Percentiles rank a stretch among this genome's conserved stretches.
Conservation (phyloP, 2,797 vertebrate species). For the Amphiprion clarkii region DNA sequence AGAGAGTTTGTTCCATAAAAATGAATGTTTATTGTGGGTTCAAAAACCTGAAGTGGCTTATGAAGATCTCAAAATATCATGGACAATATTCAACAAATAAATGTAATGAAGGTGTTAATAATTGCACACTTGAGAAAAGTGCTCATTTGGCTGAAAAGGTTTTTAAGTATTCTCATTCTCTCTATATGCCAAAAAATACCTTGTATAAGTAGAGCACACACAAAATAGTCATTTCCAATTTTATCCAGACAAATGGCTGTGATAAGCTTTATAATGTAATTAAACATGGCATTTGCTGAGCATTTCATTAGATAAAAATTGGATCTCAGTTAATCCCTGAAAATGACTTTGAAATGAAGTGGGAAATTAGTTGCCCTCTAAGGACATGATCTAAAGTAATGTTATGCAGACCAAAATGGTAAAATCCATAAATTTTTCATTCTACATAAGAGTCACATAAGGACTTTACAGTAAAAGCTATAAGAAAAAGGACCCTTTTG, state of each 20-base stretch:
- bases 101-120: slow-evolving; percentile 2
- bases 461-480: slow-evolving; percentile 29
- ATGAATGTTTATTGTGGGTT: background rate
- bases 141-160: slow-evolving; percentile 3
- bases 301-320: slow-evolving; percentile 38
- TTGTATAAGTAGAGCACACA: slow-evolving; percentile 3
- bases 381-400: slow-evolving; percentile 23
- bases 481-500: background rate
- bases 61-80: background rate
- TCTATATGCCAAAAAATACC: slow-evolving; percentile 7
- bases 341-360: slow-evolving; percentile 37
- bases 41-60: background rate
- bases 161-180: background rate
- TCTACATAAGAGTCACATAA: slow-evolving; percentile 14
- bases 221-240: slow-evolving; percentile 21
- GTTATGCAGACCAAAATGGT: slow-evolving; percentile 28
- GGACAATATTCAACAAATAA: background rate
- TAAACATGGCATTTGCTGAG: slow-evolving; percentile 47
- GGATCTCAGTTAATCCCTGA: slow-evolving; percentile 28
- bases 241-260: slow-evolving; percentile 35
- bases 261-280: slow-evolving; percentile 52
- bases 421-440: slow-evolving; percentile 36
- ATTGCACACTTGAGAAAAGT: background rate
- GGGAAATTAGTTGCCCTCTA: slow-evolving; percentile 27
- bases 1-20: background rate